Evolutionary conservation across 2,888 invertebrate genomes (phyloP).

Genomic region (Phengaris arion): DNA sequence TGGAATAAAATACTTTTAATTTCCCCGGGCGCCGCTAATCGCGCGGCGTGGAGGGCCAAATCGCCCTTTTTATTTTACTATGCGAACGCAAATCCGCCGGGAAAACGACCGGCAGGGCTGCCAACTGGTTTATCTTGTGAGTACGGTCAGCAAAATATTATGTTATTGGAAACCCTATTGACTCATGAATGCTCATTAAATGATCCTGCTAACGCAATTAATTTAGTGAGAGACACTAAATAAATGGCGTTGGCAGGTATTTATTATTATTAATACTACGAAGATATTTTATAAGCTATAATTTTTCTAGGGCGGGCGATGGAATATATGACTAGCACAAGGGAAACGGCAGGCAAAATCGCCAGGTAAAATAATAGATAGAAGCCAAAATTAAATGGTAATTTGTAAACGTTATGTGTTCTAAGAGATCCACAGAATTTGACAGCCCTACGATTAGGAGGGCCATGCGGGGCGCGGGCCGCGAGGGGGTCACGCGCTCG

Average conservation of each 20-base stretch:
- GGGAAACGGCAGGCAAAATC: too few relatives aligned
- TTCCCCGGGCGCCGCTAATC: constrained; percentile 78
- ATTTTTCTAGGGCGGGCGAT: too few relatives aligned
- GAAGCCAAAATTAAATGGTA: too few relatives aligned
- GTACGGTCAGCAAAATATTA: neutral
- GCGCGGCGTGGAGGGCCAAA: constrained; percentile 73
- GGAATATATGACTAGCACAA: too few relatives aligned
- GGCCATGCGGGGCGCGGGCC: constrained; percentile 36
- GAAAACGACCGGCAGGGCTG: constrained; percentile 55
- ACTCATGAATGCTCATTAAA: too few relatives aligned
- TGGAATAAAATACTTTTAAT: constrained; percentile 78
- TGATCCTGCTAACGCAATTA: too few relatives aligned
- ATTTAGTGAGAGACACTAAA: too few relatives aligned
- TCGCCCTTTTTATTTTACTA: constrained; percentile 77
- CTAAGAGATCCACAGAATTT: neutral
- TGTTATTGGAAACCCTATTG: neutral
- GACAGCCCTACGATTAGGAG: neutral
- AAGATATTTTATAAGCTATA: too few relatives aligned
- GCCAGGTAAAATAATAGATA: too few relatives aligned
- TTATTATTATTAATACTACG: too few relatives aligned
- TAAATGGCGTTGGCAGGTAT: too few relatives aligned
- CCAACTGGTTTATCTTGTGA: neutral
- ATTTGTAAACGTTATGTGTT: too few relatives aligned
- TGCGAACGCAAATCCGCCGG: constrained; percentile 77
- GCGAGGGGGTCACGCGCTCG: constrained; percentile 68